Evolutionary conservation across 1,140 invertebrate species (phyloP).

Genomic region (Rhynchophorus ferrugineus): DNA sequence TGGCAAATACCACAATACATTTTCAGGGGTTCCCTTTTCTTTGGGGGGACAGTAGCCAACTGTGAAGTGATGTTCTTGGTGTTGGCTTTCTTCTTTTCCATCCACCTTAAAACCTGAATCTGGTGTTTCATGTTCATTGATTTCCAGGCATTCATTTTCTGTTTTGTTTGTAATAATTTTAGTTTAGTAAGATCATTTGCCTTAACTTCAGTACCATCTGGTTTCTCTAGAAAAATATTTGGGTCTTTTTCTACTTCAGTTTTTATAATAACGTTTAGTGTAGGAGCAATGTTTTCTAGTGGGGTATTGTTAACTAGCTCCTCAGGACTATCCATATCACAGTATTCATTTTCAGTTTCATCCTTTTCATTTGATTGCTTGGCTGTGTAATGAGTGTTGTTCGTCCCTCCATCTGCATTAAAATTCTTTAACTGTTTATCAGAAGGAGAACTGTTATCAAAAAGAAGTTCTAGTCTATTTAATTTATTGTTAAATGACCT

Average conservation of each 20-base stretch:
- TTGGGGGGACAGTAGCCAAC: constrained; percentile 1
- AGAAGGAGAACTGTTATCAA: neutral
- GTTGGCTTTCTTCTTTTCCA: neutral
- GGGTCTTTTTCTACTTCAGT: neutral
- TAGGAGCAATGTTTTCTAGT: too few relatives aligned
- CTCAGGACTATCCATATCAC: too few relatives aligned
- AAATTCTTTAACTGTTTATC: neutral
- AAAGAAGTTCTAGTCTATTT: neutral
- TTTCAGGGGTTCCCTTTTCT: constrained; percentile 8
- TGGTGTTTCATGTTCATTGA: constrained; percentile 9
- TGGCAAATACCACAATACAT: constrained; percentile 16
- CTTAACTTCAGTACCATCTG: too few relatives aligned
- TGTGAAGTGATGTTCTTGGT: constrained; percentile 4
- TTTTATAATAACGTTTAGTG: neutral
- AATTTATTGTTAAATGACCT: constrained; percentile 8
- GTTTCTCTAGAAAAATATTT: neutral
- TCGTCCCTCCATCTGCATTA: neutral
- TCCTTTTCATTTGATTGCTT: neutral
- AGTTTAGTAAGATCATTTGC: neutral
- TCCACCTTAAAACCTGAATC: constrained; percentile 4
- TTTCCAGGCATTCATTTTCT: constrained; percentile 13
- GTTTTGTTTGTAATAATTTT: constrained; percentile 1
- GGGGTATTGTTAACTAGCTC: too few relatives aligned
- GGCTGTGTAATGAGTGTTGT: neutral
- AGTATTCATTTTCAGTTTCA: too few relatives aligned